Evolutionary conservation across 2,888 invertebrate species (phyloP), one percentile per base, ranked within the genome.

Genomic region (Leptopilina syphax): DNA sequence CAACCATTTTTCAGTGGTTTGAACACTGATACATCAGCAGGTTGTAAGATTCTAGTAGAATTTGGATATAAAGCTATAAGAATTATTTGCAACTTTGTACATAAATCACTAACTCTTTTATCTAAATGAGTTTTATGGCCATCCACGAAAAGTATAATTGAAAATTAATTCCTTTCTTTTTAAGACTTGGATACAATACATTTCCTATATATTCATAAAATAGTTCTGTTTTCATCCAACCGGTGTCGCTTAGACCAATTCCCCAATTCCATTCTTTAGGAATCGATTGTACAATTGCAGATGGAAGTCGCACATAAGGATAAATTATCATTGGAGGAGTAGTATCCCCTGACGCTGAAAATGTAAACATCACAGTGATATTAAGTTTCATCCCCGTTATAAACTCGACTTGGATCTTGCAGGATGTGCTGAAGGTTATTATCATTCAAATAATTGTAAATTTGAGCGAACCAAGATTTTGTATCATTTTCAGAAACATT

Each of bases 201-300:
- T 88, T 89, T 41, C 86, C 83, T 41, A 91, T 88, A 79, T 92
- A 92, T 77, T 92, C 90, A 80, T 86, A 88, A 83, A 92, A 92
- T 10, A 90, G 47, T 65, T 91, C 90, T 0, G 88, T 76, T 41
- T 89, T 91, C 92, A 92, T 92, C 92, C 91, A 92, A 4, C 92
- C 92, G 77, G 86, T 90, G 10, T 91, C 90, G 54, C 88, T 89
- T 8, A 86, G 79, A 0, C 91, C 92, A 18, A 92, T 85, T 3
- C 91, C 90, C 92, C 91, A 92, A 60, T 60, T 60, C 60, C 60
- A 60, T 47, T 88, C 84, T 79, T 85, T 80, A n/a, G 90, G 90
- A 78, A 91, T 84, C 41, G 84, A 85, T 47, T 85, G 82, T 0
- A 85, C 84, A 80, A 92, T 90, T n/a, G 89, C 87, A 50, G 79